These are phyloP conservation scores for Orussus abietinus DNA, from an alignment of 1,140 invertebrate genomes.

Conservation along the genomic window DNA sequence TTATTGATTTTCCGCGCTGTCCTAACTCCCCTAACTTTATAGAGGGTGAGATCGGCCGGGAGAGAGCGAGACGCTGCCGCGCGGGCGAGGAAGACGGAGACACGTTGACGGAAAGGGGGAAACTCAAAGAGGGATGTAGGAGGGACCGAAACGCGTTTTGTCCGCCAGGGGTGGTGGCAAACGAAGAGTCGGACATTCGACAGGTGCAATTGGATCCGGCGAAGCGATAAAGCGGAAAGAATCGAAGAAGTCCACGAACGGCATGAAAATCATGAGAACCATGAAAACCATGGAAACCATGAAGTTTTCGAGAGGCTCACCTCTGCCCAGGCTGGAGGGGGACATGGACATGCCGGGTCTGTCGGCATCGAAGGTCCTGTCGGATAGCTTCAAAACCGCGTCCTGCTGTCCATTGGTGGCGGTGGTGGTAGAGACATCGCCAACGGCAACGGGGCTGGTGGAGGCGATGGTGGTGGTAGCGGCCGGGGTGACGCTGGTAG, in stretches of 20 bases:
- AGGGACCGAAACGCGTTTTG: slow-evolving; percentile 50
- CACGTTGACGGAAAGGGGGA: slow-evolving; percentile 15
- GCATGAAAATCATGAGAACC: too few species aligned
- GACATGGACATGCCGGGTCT: slow-evolving; percentile 60
- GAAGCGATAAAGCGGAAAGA: too few species aligned
- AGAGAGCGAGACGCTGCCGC: slow-evolving; percentile 22
- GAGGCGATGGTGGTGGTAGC: slow-evolving; percentile 43
- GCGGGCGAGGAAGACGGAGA: slow-evolving; percentile 9
- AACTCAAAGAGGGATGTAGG: slow-evolving; percentile 16
- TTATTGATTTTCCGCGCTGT: slow-evolving; percentile 53
- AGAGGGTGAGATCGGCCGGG: slow-evolving; percentile 24
- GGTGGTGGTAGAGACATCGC: slow-evolving; percentile 47
- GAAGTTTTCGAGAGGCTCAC: too few species aligned
- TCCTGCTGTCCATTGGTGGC: slow-evolving; percentile 47
- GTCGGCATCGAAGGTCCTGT: slow-evolving; percentile 43
- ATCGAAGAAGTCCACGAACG: too few species aligned
- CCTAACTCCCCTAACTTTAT: slow-evolving; percentile 52
- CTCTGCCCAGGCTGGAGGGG: slow-evolving; percentile 69
- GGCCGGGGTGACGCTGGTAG: slow-evolving; percentile 31
- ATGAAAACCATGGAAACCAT: too few species aligned
- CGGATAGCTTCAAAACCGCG: slow-evolving; percentile 45
- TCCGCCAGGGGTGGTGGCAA: too few species aligned
- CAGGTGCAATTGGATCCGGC: too few species aligned
- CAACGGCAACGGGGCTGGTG: slow-evolving; percentile 33
- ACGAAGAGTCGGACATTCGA: neutral